Percentiles rank a stretch among this genome's conserved stretches.
Evolutionary conservation across 2,797 vertebrate species (phyloP).

Genomic region (Neosilurus hyrtlii): DNA sequence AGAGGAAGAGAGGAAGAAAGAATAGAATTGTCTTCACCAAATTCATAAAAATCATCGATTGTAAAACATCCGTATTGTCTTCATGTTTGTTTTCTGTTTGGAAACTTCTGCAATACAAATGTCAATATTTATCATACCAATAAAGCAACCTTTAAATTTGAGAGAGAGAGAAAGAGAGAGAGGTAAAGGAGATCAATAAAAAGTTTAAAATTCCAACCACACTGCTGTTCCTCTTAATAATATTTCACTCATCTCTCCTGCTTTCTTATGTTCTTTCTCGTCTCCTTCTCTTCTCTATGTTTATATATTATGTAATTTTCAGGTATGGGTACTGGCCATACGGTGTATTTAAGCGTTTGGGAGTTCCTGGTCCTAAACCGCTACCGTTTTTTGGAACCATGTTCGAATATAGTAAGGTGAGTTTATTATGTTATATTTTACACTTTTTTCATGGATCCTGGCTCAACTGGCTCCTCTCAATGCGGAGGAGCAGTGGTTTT

Average conservation of each 20-base stretch:
- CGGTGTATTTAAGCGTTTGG: constrained; percentile 65
- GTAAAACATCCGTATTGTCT: no score
- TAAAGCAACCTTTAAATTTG: no score
- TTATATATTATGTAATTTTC: not conserved
- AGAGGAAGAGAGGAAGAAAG: no score
- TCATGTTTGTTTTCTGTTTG: no score
- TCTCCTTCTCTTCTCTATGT: not conserved
- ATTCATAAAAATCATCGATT: no score
- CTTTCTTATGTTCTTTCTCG: not conserved
- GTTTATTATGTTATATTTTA: no score
- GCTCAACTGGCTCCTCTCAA: no score
- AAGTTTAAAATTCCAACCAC: not conserved
- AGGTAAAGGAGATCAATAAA: not conserved
- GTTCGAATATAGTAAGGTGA: constrained; percentile 55
- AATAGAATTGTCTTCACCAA: no score
- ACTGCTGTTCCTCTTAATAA: not conserved
- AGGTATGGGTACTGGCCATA: constrained; percentile 69
- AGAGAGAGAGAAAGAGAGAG: not conserved
- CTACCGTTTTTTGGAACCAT: constrained; percentile 69
- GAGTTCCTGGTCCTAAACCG: constrained; percentile 66
- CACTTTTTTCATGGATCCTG: no score
- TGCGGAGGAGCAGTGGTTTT: no score
- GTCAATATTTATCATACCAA: no score
- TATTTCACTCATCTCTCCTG: not conserved
- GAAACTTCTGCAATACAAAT: no score